Evolutionary conservation across 2,888 invertebrate species (phyloP).

Genomic region (Neelides folsomi): DNA sequence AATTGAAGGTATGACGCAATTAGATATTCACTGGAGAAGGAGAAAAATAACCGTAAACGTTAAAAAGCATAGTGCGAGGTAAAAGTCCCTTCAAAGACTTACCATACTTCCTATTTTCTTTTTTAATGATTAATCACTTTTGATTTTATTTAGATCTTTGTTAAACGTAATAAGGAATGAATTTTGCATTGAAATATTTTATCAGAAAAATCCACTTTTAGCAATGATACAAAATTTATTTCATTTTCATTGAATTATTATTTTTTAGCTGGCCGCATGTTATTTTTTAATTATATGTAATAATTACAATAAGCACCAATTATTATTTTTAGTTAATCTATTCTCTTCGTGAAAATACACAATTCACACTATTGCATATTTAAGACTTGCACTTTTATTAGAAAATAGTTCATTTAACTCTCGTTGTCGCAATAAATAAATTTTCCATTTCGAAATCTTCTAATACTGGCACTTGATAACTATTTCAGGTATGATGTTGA

Average conservation of each 20-base stretch:
- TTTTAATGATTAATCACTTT: neutral
- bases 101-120: slow-evolving; percentile 1
- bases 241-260: too few relatives aligned
- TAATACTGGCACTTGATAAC: slow-evolving; percentile 10
- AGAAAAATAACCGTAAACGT: slow-evolving; percentile 16
- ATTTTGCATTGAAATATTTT: too few relatives aligned
- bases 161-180: neutral
- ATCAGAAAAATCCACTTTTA: too few relatives aligned
- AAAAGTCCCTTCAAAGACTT: slow-evolving; percentile 3
- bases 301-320: too few relatives aligned
- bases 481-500: slow-evolving; percentile 33
- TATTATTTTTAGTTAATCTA: too few relatives aligned
- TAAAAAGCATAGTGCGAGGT: slow-evolving; percentile 11
- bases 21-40: slow-evolving; percentile 29
- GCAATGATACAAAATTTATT: too few relatives aligned
- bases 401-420: neutral
- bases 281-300: too few relatives aligned
- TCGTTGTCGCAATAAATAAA: neutral
- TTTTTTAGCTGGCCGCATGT: too few relatives aligned
- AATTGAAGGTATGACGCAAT: slow-evolving; percentile 21
- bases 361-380: too few relatives aligned
- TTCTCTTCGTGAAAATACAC: too few relatives aligned
- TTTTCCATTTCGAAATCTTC: slow-evolving; percentile 2
- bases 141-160: neutral
- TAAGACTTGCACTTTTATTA: neutral